Base-by-base conservation (phyloP, 1,140 invertebrate species). In the Aphelinus atriplicis region DNA sequence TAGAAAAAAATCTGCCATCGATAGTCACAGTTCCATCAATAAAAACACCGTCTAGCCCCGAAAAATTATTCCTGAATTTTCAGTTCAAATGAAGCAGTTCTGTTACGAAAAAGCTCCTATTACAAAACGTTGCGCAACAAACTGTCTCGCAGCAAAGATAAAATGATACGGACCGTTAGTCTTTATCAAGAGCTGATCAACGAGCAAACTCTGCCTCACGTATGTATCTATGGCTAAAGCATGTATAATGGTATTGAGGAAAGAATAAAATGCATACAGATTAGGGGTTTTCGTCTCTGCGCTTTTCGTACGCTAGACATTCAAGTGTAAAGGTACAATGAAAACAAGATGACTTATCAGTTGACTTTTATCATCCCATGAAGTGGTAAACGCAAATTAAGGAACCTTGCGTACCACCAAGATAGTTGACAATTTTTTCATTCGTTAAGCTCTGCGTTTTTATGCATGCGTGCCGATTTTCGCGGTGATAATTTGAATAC, bases 181-280 rank as follows among this genome's bases (percentile, higher is more conserved):
- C 26, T 26, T 65, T 71, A 76, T 71, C 71, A 53, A 60, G 66
- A 76, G 70, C 42, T n/a, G 10, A 57, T 68, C 45, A 43, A 7
- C 26, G 62, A 74, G 5, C 51, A 64, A 48, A 48, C 60, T 76
- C 76, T 67, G 10, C 58, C 26, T 73, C 70, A 76, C 77, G 65
- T 80, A 78, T 80, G 79, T 78, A 80, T 79, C 76, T 73, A 77
- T 79, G 78, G 75, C 64, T 77, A 42, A 55, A 56, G 78, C 75
- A 80, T 79, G 72, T 76, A 81, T 80, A 80, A 80, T 79, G 50
- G 26, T 26, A 71, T 71, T 46, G 9, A 55, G 76, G 69, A 67
- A 70, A 74, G 75, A 79, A 80, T 78, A 78, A 78, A 76, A 77
- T 78, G 75, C 70, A 78, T 78, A 78, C 72, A 66, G 73, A 80